Percentiles rank a stretch among this genome's conserved stretches.
Evolutionary conservation across 2,888 invertebrate species (phyloP).

Genomic region (Drosophila pseudotalamancana): DNA sequence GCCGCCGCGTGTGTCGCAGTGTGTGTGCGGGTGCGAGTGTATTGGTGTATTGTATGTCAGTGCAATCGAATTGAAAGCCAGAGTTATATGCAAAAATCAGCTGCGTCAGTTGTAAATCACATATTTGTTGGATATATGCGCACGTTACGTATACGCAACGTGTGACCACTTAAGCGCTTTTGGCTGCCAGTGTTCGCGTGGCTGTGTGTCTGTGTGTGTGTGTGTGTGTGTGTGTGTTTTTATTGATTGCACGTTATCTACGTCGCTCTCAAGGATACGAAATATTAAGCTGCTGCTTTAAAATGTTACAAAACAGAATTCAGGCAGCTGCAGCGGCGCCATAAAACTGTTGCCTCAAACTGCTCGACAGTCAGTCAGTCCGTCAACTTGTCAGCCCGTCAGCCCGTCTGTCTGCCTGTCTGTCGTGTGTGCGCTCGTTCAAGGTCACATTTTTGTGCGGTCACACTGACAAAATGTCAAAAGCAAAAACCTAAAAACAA

Average conservation of each 20-base stretch:
- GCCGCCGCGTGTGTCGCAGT: slow-evolving; percentile 15
- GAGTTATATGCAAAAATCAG: slow-evolving; percentile 44
- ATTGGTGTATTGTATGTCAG: not conserved
- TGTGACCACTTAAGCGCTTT: slow-evolving; percentile 32
- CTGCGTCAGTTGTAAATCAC: slow-evolving; percentile 30
- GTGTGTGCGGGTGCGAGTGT: not conserved
- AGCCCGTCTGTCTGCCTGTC: slow-evolving; percentile 3
- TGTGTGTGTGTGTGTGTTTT: slow-evolving; percentile 35
- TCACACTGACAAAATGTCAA: slow-evolving; percentile 56
- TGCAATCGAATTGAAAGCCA: slow-evolving; percentile 20
- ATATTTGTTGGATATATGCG: slow-evolving; percentile 25
- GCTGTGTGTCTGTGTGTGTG: not conserved
- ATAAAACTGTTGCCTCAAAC: slow-evolving; percentile 39
- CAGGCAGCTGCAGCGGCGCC: slow-evolving; percentile 36
- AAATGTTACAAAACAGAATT: slow-evolving; percentile 46
- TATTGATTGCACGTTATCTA: slow-evolving; percentile 68
- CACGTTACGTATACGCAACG: slow-evolving; percentile 69
- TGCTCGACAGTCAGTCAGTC: not conserved
- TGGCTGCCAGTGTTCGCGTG: slow-evolving; percentile 8
- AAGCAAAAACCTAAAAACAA: slow-evolving; percentile 53
- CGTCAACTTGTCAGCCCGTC: not conserved
- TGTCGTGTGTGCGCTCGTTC: slow-evolving; percentile 49
- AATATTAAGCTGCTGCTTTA: slow-evolving; percentile 34
- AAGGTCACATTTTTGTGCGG: slow-evolving; percentile 59
- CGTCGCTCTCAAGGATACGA: slow-evolving; percentile 41